phyloP scores from a whole-genome alignment of 2,113 vertebrate species.

The Pseudolaguvia tuberculata region DNA sequence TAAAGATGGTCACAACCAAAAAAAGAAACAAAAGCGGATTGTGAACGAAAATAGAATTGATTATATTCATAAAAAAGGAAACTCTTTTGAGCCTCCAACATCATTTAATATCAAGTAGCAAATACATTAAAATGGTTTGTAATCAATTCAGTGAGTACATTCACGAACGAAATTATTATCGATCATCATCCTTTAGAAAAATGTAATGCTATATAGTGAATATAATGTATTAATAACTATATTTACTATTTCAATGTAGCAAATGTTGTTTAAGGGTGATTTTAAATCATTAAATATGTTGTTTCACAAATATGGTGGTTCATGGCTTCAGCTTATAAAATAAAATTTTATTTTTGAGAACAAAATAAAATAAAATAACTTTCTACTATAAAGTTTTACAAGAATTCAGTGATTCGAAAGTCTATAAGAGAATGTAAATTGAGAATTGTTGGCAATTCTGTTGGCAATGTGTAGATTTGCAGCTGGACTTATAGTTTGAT shows the following conservation, averaged over 20 bases:
- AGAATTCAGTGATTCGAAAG: not conserved
- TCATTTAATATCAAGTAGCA: not conserved
- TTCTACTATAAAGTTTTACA: not conserved
- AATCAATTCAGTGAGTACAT: too few species aligned
- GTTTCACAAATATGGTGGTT: not conserved
- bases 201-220: not conserved
- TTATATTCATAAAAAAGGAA: not conserved
- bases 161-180: too few species aligned
- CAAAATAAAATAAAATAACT: too few species aligned
- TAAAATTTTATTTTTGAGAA: too few species aligned
- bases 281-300: not conserved
- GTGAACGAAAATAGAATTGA: not conserved
- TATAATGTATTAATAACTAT: not conserved
- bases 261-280: not conserved
- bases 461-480: not conserved
- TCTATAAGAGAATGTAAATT: not conserved
- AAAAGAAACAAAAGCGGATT: not conserved
- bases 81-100: not conserved
- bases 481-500: not conserved
- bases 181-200: too few species aligned
- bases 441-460: not conserved
- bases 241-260: too few species aligned
- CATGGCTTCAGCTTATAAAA: not conserved
- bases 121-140: not conserved
- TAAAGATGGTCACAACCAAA: not conserved